These are phyloP conservation scores for Setipinna tenuifilis DNA, from an alignment of 2,797 vertebrate genomes.

Conservation along the genomic window DNA sequence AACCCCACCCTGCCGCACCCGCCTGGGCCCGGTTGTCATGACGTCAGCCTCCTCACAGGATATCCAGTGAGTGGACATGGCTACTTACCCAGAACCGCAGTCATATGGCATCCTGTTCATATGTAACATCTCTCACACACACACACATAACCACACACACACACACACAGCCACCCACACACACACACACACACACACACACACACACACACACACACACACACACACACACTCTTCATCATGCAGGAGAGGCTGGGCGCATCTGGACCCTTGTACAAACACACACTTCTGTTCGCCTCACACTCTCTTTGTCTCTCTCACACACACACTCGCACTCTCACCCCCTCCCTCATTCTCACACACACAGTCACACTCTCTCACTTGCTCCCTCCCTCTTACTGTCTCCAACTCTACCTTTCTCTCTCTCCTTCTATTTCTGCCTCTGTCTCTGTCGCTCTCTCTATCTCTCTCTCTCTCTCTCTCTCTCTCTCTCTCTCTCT, in stretches of 20 bases:
- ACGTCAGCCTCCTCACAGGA: slow-evolving; percentile 1
- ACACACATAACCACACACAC: neutral
- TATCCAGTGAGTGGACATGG: slow-evolving; percentile 19
- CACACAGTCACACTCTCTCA: no score
- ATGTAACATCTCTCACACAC: slow-evolving; percentile 9
- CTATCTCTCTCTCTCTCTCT: neutral
- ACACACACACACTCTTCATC: neutral
- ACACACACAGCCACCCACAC: neutral
- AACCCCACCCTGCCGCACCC: neutral
- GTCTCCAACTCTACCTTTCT: neutral
- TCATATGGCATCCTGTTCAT: slow-evolving; percentile 5
- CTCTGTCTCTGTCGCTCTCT: neutral
- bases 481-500: neutral
- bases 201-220: neutral
- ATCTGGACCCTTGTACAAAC: slow-evolving; percentile 20
- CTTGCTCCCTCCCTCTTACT: neutral
- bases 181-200: neutral
- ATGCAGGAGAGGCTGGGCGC: slow-evolving; percentile 33
- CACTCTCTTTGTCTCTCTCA: slow-evolving; percentile 4
- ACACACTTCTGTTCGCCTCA: slow-evolving; percentile 20
- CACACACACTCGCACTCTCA: no score
- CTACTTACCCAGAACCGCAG: slow-evolving; percentile 11
- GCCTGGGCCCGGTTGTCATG: neutral
- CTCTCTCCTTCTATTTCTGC: neutral
- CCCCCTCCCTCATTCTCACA: no score